phyloP scores from a whole-genome alignment of 1,140 invertebrate species.

The Oscheius sp. region DNA sequence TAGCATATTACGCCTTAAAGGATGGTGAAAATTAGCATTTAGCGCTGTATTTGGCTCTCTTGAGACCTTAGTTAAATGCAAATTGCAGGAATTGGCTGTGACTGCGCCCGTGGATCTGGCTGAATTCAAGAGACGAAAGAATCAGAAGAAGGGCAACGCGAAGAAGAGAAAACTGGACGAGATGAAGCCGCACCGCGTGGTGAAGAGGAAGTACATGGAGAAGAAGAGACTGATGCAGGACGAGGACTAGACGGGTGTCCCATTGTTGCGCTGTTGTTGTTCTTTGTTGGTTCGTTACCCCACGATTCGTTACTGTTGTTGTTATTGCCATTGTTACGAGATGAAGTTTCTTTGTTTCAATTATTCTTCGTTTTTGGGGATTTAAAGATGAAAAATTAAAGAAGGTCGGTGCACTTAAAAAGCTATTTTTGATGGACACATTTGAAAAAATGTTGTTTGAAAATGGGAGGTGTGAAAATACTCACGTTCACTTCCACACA shows the following conservation, averaged over 20 bases:
- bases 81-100: constrained; percentile 32
- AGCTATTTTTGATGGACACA: no score
- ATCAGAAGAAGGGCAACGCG: constrained; percentile 20
- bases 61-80: not conserved
- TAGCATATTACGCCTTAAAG: not conserved
- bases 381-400: no score
- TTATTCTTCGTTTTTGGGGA: no score
- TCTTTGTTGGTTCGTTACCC: no score
- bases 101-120: constrained; percentile 18
- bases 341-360: no score
- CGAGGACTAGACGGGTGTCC: constrained; percentile 17
- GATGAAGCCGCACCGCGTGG: constrained; percentile 25
- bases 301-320: no score
- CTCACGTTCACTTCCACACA: no score
- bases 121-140: constrained; percentile 33
- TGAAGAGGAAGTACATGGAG: constrained; percentile 14
- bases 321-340: no score
- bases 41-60: not conserved
- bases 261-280: not conserved
- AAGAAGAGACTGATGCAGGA: constrained; percentile 27
- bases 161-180: constrained; percentile 38
- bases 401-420: no score
- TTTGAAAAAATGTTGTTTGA: no score
- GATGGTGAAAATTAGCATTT: not conserved
- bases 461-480: no score